phyloP scores from a whole-genome alignment of 2,113 vertebrate species.

The Lates calcarifer region DNA sequence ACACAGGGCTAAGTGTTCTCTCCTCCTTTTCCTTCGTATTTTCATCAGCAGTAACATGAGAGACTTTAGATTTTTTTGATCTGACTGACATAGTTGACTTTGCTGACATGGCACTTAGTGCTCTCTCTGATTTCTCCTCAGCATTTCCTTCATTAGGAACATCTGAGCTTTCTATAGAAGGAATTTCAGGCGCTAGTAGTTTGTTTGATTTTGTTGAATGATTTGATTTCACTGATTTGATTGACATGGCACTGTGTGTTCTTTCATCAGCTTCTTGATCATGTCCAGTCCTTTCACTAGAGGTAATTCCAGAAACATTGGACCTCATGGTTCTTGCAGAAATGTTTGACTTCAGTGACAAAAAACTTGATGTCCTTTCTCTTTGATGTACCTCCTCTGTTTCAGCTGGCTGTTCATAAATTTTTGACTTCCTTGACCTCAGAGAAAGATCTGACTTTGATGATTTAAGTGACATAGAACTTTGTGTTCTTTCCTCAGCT shows the following conservation, averaged over 20 bases:
- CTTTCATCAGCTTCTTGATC: constrained; percentile 40
- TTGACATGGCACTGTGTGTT: constrained; percentile 38
- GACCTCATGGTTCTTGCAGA: constrained; percentile 61
- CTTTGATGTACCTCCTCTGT: constrained; percentile 6
- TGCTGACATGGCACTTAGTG: constrained; percentile 48
- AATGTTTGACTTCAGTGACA: constrained; percentile 63
- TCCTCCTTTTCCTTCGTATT: constrained; percentile 28
- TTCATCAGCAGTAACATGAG: constrained; percentile 47
- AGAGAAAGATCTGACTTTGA: constrained; percentile 28
- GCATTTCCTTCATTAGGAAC: constrained; percentile 2
- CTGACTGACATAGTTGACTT: constrained; percentile 59
- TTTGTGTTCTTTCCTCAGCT: constrained; percentile 19
- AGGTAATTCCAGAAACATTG: constrained; percentile 42
- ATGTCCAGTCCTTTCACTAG: constrained; percentile 14
- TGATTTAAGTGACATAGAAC: constrained; percentile 43
- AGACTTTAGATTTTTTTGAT: constrained; percentile 64
- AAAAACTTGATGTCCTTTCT: constrained; percentile 43
- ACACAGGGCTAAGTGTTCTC: constrained; percentile 35
- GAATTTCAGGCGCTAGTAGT: constrained; percentile 7
- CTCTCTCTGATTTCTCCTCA: constrained; percentile 40
- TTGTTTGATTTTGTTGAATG: constrained; percentile 41
- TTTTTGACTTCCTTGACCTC: constrained; percentile 59
- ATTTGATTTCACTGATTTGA: constrained; percentile 48
- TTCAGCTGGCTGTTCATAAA: constrained; percentile 54
- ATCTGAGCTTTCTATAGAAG: not conserved